phyloP scores from a whole-genome alignment of 2,113 vertebrate genomes.

The Rana temporaria region DNA sequence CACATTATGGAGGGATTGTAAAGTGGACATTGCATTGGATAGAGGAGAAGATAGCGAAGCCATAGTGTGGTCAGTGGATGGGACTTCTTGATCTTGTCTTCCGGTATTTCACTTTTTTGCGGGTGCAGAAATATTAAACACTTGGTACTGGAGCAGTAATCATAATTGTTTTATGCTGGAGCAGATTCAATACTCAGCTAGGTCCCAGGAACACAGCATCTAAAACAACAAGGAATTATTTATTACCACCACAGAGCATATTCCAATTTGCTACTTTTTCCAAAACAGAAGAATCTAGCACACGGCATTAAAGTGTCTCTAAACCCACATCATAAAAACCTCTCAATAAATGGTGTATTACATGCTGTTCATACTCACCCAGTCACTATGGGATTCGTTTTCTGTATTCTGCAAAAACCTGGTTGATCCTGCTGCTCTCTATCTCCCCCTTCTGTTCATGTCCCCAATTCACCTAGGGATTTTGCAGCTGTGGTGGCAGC shows the following conservation, averaged over 20 bases:
- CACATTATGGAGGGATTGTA: conserved; percentile 38
- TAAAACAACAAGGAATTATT: not conserved
- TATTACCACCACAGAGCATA: not conserved
- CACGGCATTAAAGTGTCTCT: no score
- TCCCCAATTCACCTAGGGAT: no score
- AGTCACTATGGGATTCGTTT: no score
- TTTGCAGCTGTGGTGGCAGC: no score
- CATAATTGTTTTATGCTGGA: not conserved
- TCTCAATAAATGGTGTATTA: no score
- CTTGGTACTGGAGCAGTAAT: not conserved
- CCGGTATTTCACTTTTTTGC: not conserved
- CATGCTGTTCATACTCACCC: no score
- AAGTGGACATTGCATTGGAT: not conserved
- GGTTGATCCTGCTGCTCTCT: no score
- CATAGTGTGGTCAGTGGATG: not conserved
- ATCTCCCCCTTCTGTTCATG: no score
- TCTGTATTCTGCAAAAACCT: no score
- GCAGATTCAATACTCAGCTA: not conserved
- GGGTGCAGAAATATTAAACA: no score
- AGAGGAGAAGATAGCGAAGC: not conserved
- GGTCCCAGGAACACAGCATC: conserved; percentile 24
- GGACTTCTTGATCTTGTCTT: no score
- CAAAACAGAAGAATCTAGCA: not conserved
- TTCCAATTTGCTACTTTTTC: not conserved
- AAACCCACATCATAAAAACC: no score